Evolutionary conservation across 2,888 invertebrate species (phyloP).

Genomic region (Bruchidius siliquastri): DNA sequence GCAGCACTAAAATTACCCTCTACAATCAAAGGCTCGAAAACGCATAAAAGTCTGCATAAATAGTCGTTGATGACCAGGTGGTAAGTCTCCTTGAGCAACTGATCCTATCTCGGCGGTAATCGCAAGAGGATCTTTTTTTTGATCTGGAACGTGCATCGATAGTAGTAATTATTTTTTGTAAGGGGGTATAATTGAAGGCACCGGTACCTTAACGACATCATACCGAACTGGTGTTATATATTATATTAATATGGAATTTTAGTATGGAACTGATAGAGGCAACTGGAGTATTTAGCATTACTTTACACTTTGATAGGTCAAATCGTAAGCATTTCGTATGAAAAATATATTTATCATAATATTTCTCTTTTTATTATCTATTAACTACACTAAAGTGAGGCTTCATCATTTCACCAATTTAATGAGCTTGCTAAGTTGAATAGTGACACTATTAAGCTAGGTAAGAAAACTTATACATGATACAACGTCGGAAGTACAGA

Average conservation of each 20-base stretch:
- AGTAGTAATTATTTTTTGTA: not conserved
- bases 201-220: not conserved
- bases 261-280: not conserved
- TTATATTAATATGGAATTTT: not conserved
- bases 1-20: slow-evolving; percentile 16
- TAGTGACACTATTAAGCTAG: no score
- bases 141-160: not conserved
- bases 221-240: not conserved
- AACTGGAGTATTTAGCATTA: not conserved
- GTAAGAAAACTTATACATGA: no score
- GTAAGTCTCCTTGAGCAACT: slow-evolving; percentile 16
- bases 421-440: no score
- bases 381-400: no score
- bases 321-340: not conserved
- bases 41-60: slow-evolving; percentile 47
- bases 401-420: no score
- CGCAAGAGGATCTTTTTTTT: not conserved
- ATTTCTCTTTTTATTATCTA: no score
- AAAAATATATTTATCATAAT: no score
- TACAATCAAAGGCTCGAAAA: slow-evolving; percentile 42
- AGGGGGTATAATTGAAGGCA: not conserved
- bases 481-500: no score
- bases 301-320: not conserved
- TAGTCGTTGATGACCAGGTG: slow-evolving; percentile 45
- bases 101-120: not conserved